Conservation (phyloP, 2,888 invertebrate species). For the Lutraria lutraria region DNA sequence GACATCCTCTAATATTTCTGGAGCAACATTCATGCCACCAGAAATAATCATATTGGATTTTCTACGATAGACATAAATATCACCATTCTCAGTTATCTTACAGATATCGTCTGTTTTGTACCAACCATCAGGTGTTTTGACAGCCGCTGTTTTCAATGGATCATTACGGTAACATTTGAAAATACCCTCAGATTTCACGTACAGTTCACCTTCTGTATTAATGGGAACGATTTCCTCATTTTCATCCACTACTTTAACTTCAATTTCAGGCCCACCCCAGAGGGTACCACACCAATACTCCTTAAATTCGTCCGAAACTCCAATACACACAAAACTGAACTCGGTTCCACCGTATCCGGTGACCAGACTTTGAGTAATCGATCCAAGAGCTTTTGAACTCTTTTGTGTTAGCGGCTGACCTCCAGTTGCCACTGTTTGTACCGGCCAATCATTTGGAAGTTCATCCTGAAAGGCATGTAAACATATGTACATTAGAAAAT, state of each 20-base stretch:
- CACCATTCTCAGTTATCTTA: slow-evolving; percentile 43
- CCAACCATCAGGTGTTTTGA: slow-evolving; percentile 46
- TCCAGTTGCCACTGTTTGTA: slow-evolving; percentile 30
- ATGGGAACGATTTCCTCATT: slow-evolving; percentile 37
- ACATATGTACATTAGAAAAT: neutral
- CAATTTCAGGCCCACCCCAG: neutral
- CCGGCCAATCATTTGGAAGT: slow-evolving; percentile 41
- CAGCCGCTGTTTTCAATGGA: slow-evolving; percentile 36
- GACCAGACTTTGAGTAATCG: slow-evolving; percentile 6
- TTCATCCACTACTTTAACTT: slow-evolving; percentile 56
- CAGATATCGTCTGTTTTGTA: slow-evolving; percentile 55
- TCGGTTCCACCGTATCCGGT: slow-evolving; percentile 46
- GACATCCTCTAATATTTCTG: slow-evolving; percentile 44
- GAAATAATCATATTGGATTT: slow-evolving; percentile 56
- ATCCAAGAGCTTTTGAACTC: slow-evolving; percentile 29
- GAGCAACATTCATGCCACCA: slow-evolving; percentile 57
- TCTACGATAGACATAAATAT: slow-evolving; percentile 47
- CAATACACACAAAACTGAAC: neutral
- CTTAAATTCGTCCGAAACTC: neutral
- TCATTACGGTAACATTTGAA: slow-evolving; percentile 49
- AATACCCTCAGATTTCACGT: slow-evolving; percentile 17
- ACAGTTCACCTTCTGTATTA: slow-evolving; percentile 51
- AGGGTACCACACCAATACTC: slow-evolving; percentile 45
- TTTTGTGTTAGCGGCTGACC: slow-evolving; percentile 50
- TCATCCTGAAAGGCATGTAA: neutral